phyloP scores from a whole-genome alignment of 2,797 vertebrate species.

The Aulostomus chinensis region DNA sequence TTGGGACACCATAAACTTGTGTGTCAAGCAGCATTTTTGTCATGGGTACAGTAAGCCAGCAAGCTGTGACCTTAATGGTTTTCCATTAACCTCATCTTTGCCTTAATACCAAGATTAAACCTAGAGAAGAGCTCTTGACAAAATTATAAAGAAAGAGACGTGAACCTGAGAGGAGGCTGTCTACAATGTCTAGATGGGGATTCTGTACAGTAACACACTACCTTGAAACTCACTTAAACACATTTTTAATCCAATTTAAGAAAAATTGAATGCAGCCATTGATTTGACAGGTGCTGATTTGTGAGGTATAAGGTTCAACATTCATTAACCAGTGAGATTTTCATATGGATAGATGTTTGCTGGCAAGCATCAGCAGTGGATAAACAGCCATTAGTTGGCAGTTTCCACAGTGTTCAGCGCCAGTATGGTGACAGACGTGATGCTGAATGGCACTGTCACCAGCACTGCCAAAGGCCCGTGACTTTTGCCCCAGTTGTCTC shows the following conservation, averaged over 20 bases:
- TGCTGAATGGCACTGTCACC: slow-evolving; percentile 41
- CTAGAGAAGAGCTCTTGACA: no score
- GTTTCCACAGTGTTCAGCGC: slow-evolving; percentile 24
- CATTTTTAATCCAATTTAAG: neutral
- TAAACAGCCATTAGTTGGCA: slow-evolving; percentile 56
- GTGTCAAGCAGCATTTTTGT: no score
- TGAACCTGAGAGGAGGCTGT: slow-evolving; percentile 18
- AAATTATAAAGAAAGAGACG: no score
- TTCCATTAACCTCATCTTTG: no score
- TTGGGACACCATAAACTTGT: no score
- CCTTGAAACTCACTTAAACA: slow-evolving; percentile 6
- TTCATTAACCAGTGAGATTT: neutral
- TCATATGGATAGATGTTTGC: slow-evolving; percentile 24
- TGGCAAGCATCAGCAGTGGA: slow-evolving; percentile 33
- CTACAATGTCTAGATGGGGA: neutral
- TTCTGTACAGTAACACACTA: slow-evolving; percentile 27
- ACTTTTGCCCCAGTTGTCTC: slow-evolving; percentile 60
- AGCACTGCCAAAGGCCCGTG: slow-evolving; percentile 47
- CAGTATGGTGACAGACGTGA: slow-evolving; percentile 64
- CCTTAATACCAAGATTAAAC: no score
- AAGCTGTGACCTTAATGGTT: no score
- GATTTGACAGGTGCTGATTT: slow-evolving; percentile 37
- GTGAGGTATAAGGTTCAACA: slow-evolving; percentile 30
- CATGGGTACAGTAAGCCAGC: no score
- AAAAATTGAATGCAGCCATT: slow-evolving; percentile 16